These are phyloP conservation scores for Seladonia tumulorum DNA, from an alignment of 2,888 invertebrate species.

Conservation along the genomic window DNA sequence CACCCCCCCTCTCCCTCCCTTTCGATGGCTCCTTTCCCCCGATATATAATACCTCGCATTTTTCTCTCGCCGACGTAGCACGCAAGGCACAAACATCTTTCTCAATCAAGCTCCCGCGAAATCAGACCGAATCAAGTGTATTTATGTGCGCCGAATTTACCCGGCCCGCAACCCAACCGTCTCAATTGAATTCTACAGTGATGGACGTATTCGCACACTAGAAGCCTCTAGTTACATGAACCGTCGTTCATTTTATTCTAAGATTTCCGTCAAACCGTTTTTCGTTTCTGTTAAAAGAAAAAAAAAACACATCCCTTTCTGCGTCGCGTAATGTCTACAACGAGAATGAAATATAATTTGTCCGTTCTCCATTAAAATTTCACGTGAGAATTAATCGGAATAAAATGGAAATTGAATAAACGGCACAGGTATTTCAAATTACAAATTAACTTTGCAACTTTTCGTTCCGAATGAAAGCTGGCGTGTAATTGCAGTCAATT, in stretches of 20 bases:
- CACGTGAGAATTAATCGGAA: neutral
- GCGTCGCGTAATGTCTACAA: no score
- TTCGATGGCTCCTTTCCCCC: neutral
- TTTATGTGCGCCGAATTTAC: neutral
- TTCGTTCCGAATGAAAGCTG: neutral
- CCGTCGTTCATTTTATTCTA: no score
- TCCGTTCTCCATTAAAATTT: no score
- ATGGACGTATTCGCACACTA: neutral
- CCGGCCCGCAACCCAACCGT: neutral
- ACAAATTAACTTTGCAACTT: neutral
- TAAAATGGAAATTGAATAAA: neutral
- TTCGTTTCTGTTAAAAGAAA: neutral
- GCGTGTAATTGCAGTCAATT: neutral
- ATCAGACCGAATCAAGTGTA: slow-evolving; percentile 21
- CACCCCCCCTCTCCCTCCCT: neutral
- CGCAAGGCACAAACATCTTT: slow-evolving; percentile 12
- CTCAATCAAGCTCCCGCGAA: slow-evolving; percentile 6
- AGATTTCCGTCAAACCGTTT: no score
- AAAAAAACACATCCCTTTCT: neutral
- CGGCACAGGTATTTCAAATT: no score
- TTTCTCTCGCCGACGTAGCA: slow-evolving; percentile 14
- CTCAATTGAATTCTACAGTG: neutral
- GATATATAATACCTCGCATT: slow-evolving; percentile 10
- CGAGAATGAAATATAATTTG: neutral
- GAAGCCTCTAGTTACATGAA: neutral